Conservation (phyloP, 2,113 vertebrate species). For the Heterochromis multidens region DNA sequence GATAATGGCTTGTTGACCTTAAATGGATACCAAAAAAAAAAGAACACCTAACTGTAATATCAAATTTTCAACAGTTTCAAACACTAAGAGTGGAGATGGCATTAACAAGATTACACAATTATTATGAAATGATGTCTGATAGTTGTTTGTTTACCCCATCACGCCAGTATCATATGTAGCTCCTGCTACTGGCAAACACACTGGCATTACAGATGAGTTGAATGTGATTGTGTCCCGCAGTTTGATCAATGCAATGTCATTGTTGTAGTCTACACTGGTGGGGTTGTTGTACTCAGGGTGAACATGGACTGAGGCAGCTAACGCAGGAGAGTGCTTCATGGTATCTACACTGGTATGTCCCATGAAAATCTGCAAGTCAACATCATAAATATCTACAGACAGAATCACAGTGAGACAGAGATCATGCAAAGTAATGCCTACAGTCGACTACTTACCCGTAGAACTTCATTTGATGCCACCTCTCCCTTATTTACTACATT, state of each 20-base stretch:
- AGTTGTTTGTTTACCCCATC: slow-evolving; percentile 36
- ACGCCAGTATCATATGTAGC: background rate
- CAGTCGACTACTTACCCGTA: slow-evolving; percentile 18
- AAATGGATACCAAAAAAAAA: accelerated
- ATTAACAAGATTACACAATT: accelerated
- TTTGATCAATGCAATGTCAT: slow-evolving; percentile 71
- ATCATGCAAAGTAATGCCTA: background rate
- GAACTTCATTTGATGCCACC: accelerated
- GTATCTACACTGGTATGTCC: slow-evolving; percentile 7
- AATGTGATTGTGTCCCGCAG: slow-evolving; percentile 44
- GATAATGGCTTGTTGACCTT: accelerated
- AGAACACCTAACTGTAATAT: accelerated
- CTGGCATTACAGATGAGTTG: slow-evolving; percentile 52
- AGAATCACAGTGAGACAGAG: background rate
- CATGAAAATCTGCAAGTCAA: slow-evolving; percentile 36
- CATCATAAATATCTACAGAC: background rate
- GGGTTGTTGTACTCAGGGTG: slow-evolving; percentile 53
- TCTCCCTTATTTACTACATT: accelerated
- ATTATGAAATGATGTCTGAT: background rate
- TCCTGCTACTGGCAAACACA: slow-evolving; percentile 59
- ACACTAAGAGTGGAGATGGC: background rate
- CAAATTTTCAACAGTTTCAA: background rate
- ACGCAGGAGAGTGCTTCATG: accelerated
- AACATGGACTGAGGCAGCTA: slow-evolving; percentile 26
- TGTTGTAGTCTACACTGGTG: accelerated